Conservation (phyloP, 35 echinoderm and acorn worm species). For the Ptychodera flava region DNA sequence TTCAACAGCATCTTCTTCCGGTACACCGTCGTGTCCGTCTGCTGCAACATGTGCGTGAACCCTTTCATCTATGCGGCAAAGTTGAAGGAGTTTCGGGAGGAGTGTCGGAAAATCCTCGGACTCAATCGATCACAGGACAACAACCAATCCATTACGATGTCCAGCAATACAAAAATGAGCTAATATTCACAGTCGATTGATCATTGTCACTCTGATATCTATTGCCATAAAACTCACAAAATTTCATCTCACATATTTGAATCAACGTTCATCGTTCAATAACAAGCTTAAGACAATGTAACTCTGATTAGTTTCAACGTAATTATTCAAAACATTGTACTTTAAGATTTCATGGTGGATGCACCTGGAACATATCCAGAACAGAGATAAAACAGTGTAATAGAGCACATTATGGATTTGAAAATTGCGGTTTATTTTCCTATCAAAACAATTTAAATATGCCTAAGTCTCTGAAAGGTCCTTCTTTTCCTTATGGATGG, state of each 20-base stretch:
- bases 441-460: background rate
- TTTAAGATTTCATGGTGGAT: background rate
- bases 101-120: background rate
- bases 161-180: background rate
- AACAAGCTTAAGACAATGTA: background rate
- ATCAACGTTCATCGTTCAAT: background rate
- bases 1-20: background rate
- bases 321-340: background rate
- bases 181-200: no score
- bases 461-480: background rate
- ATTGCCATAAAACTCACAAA: background rate
- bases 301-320: background rate
- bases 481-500: background rate
- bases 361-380: no score
- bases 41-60: constrained; percentile 35
- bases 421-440: background rate
- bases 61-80: constrained; percentile 32
- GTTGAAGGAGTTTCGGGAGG: constrained; percentile 23
- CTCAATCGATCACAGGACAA: background rate
- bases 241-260: background rate
- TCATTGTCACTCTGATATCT: background rate
- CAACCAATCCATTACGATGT: background rate
- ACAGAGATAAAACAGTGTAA: no score
- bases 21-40: background rate
- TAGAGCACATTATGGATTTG: background rate